Conservation (phyloP, 2,797 vertebrate species). For the Lepus oiostolus region DNA sequence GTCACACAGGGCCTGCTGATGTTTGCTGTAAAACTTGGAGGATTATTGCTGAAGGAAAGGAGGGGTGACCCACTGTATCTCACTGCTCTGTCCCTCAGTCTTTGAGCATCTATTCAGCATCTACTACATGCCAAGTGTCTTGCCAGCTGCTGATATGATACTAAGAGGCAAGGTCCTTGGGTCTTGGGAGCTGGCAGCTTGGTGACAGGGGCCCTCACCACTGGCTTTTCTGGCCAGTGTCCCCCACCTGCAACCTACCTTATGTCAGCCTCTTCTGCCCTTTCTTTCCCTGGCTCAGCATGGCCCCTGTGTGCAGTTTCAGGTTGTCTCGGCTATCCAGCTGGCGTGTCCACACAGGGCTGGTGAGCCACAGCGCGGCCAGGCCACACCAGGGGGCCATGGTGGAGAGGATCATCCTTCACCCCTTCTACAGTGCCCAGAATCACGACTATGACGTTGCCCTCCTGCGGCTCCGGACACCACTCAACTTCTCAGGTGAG, state of each 20-base stretch:
- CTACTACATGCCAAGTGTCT: background rate
- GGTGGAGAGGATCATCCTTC: conserved; percentile 92
- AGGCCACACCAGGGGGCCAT: conserved; percentile 87
- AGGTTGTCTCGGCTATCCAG: conserved; percentile 92
- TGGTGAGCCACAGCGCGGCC: conserved; percentile 87
- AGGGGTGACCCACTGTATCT: background rate
- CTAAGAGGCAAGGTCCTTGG: background rate
- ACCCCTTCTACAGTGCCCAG: conserved; percentile 92
- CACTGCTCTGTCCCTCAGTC: background rate
- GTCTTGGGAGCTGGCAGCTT: background rate
- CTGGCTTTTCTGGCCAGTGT: too few species aligned
- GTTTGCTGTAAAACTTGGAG: background rate
- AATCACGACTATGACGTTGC: conserved; percentile 95
- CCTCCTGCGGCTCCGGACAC: conserved; percentile 91
- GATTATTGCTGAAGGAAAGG: background rate
- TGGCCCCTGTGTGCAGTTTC: conserved; percentile 85
- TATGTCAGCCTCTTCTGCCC: fast-evolving
- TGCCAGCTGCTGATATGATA: background rate
- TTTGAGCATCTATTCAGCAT: background rate
- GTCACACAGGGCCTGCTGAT: background rate
- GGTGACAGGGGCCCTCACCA: background rate
- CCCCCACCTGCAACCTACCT: background rate
- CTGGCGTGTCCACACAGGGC: conserved; percentile 92
- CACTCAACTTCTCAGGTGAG: conserved; percentile 93
- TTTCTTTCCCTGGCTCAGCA: background rate